phyloP scores from a whole-genome alignment of 2,113 vertebrate genomes.

The Corythornis vintsioides region DNA sequence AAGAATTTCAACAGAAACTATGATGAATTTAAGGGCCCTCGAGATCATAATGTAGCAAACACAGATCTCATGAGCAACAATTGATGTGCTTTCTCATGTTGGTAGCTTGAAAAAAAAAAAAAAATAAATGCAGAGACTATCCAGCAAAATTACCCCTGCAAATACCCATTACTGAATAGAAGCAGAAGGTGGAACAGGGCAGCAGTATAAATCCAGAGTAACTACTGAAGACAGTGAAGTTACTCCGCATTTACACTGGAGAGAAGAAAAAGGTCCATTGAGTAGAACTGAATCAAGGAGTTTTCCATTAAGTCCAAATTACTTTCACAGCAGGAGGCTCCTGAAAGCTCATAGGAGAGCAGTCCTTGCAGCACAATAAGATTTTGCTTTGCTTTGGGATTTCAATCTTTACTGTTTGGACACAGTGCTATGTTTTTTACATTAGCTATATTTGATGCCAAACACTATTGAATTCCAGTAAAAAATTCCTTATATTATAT shows the following conservation, averaged over 20 bases:
- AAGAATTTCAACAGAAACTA: not conserved
- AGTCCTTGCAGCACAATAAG: conserved; percentile 41
- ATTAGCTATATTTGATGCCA: not conserved
- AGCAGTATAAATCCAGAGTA: conserved; percentile 46
- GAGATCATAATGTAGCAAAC: not conserved
- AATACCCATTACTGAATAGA: not conserved
- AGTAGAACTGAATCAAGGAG: conserved; percentile 49
- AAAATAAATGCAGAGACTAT: conserved; percentile 14
- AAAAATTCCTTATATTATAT: not conserved
- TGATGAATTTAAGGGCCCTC: conserved; percentile 2
- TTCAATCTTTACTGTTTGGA: conserved; percentile 35
- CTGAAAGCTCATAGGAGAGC: conserved; percentile 14
- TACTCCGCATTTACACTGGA: conserved; percentile 25
- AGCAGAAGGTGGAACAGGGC: not conserved
- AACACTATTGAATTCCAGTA: not conserved
- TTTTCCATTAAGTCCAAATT: conserved; percentile 66
- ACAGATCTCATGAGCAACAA: not conserved
- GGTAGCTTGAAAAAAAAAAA: not conserved
- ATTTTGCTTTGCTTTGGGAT: not conserved
- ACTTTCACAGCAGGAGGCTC: conserved; percentile 63
- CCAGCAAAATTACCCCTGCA: not conserved
- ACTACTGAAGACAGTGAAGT: not conserved
- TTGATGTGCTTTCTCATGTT: not conserved
- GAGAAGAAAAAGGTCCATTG: conserved; percentile 43
- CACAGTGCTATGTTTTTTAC: not conserved